Base-by-base conservation (phyloP, 2,888 invertebrate genomes). In the Nymphalis urticae region DNA sequence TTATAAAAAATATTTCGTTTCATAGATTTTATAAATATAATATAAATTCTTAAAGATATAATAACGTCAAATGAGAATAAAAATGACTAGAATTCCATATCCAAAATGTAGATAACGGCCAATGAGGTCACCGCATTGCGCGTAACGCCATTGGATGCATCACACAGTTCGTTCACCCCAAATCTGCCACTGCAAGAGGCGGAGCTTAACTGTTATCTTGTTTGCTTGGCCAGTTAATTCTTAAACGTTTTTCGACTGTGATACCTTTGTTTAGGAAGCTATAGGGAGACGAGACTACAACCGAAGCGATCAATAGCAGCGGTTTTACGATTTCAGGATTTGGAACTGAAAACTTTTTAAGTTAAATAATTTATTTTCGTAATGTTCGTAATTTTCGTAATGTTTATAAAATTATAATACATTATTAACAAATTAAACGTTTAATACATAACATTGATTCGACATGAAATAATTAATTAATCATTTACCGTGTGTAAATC, bases 51-150 rank as follows among this genome's bases (percentile, higher is more conserved):
- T 42, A 16, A 36, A 2, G 1, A 53, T 32, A 32, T 56, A 42
- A 47, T 51, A 50, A 48, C 48, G 10, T 9, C 2, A 16, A 48
- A 54, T 47, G 48, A 60, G 62, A 42, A 47, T 69, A 61, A 59
- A 27, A 61, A 68, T 3, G 21, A 58, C 61, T 66, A 66, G 61
- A 62, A 61, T 64, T 48, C 50, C 64, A 73, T 75, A 74, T 69
- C 72, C 67, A 71, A 69, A 73, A 72, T 68, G 32, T 72, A 65
- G 60, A 67, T 72, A 61, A 70, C 50, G 64, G 51, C 83, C 86
- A 87, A 86, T 82, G 84, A 79, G 89, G 88, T 82, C 89, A 85
- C 82, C 90, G 89, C 90, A 90, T 80, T 90, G 90, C 90, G 90
- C 88, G 89, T 82, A 73, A 79, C 73, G 62, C 66, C 62, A 66